Base-by-base conservation (phyloP, 2,888 invertebrate species). In the Rugalucina vietnamica region DNA sequence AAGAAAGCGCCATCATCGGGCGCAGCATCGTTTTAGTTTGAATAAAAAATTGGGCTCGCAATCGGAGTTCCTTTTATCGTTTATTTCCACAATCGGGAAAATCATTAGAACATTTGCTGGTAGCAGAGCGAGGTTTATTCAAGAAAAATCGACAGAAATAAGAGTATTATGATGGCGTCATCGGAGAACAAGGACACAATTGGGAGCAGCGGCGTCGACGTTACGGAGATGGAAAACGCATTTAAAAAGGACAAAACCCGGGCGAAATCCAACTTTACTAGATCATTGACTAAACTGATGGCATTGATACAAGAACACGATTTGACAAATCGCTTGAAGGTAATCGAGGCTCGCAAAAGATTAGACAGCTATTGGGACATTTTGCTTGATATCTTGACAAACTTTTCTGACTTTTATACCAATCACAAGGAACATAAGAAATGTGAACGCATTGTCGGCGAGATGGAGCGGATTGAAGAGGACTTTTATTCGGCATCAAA, bases 111-210 rank as follows among this genome's bases (percentile, higher is more conserved):
- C 10, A 54, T n/a, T 14, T 54, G n/a, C 54, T 54, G 54, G 54
- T 54, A 54, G 54, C 54, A 54, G 54, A 54, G 54, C 54, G 54
- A 54, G 54, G 54, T 54, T n/a, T 54, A 21, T 54, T 54, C 8
- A 54, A n/a, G 21, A n/a, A n/a, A 54, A 54, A 54, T 54, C 54
- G 54, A 54, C 54, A 54, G 54, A 21, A 8, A 54, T 54, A n/a
- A 54, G 54, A 54, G 14, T n/a, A n/a, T 54, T 54, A 54, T 54
- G 54, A 54, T 54, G 54, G 54, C 54, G 54, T 54, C 54, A 54
- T 54, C 54, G 8, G 54, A 54, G n/a, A 54, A 18, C 4, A 54
- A 21, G 14, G n/a, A 54, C 21, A 54, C 54, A 54, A 21, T 54
- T n/a, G 54, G n/a, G 54, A 54, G n/a, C 54, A n/a, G n/a, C 54